Evolutionary conservation across 2,797 vertebrate species (phyloP).

Genomic region (Borostomias antarcticus): DNA sequence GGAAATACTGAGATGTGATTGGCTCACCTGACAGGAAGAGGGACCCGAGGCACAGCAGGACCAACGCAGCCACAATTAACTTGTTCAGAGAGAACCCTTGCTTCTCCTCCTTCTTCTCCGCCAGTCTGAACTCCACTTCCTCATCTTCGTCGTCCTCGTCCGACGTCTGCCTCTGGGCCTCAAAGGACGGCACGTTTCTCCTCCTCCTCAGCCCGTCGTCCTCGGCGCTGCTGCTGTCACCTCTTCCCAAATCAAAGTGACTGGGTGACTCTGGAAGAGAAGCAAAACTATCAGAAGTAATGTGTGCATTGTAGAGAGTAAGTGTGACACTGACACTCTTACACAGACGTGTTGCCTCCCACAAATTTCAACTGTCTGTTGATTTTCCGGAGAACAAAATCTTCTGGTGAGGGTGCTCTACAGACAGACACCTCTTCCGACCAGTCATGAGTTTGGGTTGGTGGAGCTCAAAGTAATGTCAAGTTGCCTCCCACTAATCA

Average conservation of each 20-base stretch:
- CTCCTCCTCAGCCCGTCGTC: conserved; percentile 68
- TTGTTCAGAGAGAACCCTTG: conserved; percentile 71
- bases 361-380: too few relatives aligned
- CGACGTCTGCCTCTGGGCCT: conserved; percentile 62
- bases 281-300: conserved; percentile 5
- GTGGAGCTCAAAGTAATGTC: too few relatives aligned
- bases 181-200: conserved; percentile 49
- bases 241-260: conserved; percentile 32
- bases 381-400: too few relatives aligned
- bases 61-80: conserved; percentile 71
- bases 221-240: conserved; percentile 44
- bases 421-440: too few relatives aligned
- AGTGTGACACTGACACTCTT: too few relatives aligned
- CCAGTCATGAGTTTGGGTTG: too few relatives aligned
- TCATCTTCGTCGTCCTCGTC: conserved; percentile 78
- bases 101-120: conserved; percentile 67
- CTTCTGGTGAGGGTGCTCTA: too few relatives aligned
- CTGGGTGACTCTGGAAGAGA: conserved; percentile 43
- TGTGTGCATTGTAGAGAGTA: not conserved
- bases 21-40: conserved; percentile 77
- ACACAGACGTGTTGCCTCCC: too few relatives aligned
- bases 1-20: not conserved
- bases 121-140: conserved; percentile 68
- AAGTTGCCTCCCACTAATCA: too few relatives aligned
- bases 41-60: conserved; percentile 78